These are phyloP conservation scores for Alethe castanea DNA, from an alignment of 2,113 vertebrate genomes.

Conservation along the genomic window DNA sequence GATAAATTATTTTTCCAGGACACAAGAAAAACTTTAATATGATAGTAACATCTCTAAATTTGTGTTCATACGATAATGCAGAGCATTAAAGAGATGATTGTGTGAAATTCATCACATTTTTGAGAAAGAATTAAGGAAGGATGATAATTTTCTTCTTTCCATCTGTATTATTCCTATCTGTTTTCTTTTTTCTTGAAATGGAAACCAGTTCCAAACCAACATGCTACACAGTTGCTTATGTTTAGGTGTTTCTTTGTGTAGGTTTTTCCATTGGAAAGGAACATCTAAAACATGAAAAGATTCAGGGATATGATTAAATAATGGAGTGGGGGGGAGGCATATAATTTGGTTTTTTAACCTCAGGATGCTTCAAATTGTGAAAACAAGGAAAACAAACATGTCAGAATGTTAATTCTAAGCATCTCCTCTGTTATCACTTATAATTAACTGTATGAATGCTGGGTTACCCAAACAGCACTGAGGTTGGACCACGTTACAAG, in stretches of 20 bases:
- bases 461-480: not conserved
- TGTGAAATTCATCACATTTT: not conserved
- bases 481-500: not conserved
- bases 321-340: accelerated
- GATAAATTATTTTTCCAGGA: not conserved
- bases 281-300: not conserved
- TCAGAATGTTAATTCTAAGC: not conserved
- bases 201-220: not conserved
- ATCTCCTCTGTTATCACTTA: not conserved
- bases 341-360: not conserved
- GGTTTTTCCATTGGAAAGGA: not conserved
- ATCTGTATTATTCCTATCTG: not conserved
- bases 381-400: not conserved
- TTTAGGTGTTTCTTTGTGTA: not conserved
- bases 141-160: not conserved
- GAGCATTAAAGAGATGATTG: not conserved
- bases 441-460: not conserved
- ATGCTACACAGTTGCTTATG: not conserved
- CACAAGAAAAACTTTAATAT: not conserved
- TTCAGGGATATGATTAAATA: not conserved
- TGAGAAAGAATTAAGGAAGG: not conserved
- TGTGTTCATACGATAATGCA: not conserved
- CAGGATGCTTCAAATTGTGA: not conserved
- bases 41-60: not conserved
- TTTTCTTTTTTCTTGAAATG: not conserved